phyloP scores from a whole-genome alignment of 1,140 invertebrate genomes.

The Cydia pomonella region DNA sequence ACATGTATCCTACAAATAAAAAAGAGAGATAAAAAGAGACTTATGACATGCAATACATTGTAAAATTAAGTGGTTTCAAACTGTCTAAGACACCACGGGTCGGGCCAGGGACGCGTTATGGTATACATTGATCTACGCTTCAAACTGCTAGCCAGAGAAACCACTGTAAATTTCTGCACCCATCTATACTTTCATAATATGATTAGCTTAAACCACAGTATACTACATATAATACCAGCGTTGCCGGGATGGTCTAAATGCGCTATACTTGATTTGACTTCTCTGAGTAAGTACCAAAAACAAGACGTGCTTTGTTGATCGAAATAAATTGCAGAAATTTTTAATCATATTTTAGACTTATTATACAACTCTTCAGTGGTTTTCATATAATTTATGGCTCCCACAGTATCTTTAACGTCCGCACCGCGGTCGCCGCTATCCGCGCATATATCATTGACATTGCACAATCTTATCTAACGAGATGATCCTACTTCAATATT shows the following conservation, averaged over 20 bases:
- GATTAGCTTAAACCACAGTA: too few relatives aligned
- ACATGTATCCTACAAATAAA: too few relatives aligned
- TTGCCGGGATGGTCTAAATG: too few relatives aligned
- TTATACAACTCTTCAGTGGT: neutral
- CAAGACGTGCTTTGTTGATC: too few relatives aligned
- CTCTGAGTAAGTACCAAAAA: too few relatives aligned
- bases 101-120: neutral
- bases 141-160: neutral
- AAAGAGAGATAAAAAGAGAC: too few relatives aligned
- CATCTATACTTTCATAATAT: neutral
- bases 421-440: neutral
- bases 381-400: slow-evolving; percentile 17
- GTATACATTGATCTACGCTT: neutral
- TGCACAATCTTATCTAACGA: slow-evolving; percentile 27
- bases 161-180: neutral
- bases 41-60: neutral
- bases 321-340: too few relatives aligned
- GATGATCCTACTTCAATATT: slow-evolving; percentile 21
- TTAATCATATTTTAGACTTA: neutral
- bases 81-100: neutral
- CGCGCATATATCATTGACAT: neutral
- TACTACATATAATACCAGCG: too few relatives aligned
- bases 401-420: neutral
- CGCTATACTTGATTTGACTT: too few relatives aligned
- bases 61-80: neutral